phyloP scores from a whole-genome alignment of 2,888 invertebrate genomes.

The Sinotaia quadrata region DNA sequence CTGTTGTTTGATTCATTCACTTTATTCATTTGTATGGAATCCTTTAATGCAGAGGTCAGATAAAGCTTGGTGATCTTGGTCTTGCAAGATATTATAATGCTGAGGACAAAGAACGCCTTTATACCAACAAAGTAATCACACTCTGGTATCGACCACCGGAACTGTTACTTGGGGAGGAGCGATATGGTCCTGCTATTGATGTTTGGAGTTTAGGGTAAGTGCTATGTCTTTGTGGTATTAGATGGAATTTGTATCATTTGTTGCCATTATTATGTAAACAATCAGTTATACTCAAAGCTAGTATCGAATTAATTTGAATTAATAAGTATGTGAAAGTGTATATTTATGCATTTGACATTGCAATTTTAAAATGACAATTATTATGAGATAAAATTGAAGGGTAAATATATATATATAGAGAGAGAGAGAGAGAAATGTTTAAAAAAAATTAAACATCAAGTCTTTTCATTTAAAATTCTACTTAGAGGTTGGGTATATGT shows the following conservation, averaged over 20 bases:
- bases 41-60: slow-evolving; percentile 89
- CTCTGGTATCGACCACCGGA: slow-evolving; percentile 99
- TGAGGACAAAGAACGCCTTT: slow-evolving; percentile 93
- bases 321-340: too few relatives aligned
- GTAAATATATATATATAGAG: too few relatives aligned
- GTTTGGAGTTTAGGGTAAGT: slow-evolving; percentile 95
- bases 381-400: too few relatives aligned
- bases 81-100: slow-evolving; percentile 95
- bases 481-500: too few relatives aligned
- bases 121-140: slow-evolving; percentile 99
- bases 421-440: too few relatives aligned
- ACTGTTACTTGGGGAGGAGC: slow-evolving; percentile 94
- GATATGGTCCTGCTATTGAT: slow-evolving; percentile 97
- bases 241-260: slow-evolving; percentile 1
- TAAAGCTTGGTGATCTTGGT: slow-evolving; percentile 99
- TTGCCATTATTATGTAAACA: not conserved
- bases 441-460: too few relatives aligned
- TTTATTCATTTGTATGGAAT: too few relatives aligned
- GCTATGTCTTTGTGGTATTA: not conserved
- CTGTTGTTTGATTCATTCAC: too few relatives aligned
- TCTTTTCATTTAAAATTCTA: too few relatives aligned
- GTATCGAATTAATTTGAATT: too few relatives aligned
- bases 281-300: not conserved
- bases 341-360: too few relatives aligned
- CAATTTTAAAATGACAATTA: too few relatives aligned